Evolutionary conservation across 2,113 vertebrate genomes (phyloP).

Genomic region (Phyllostomus discolor): DNA sequence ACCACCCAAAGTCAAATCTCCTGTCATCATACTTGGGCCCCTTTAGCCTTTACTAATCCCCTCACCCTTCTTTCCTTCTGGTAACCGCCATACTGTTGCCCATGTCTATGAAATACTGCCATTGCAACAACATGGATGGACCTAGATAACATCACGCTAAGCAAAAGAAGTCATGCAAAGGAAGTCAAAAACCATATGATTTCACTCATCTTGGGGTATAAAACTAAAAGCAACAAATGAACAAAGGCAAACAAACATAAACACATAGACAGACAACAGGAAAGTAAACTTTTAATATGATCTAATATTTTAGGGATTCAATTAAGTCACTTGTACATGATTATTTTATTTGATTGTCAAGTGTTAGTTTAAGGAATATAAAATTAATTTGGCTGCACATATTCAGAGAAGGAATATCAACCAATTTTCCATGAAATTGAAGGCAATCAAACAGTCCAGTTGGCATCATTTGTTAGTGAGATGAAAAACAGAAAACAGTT

Average conservation of each 20-base stretch:
- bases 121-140: background rate
- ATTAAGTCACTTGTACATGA: background rate
- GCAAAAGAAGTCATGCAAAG: background rate
- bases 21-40: background rate
- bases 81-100: background rate
- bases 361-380: background rate
- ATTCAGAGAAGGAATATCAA: background rate
- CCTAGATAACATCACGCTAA: background rate
- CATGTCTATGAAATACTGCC: background rate
- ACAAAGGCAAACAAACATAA: background rate
- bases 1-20: background rate
- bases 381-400: conserved; percentile 7
- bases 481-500: background rate
- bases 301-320: background rate
- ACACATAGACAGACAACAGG: background rate
- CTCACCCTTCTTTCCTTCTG: background rate
- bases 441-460: background rate
- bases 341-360: background rate
- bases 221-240: background rate
- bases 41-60: background rate
- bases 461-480: conserved; percentile 35
- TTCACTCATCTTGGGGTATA: background rate
- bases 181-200: background rate
- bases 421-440: background rate
- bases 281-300: background rate